phyloP scores from a whole-genome alignment of 2,113 vertebrate species.

The Clupea harengus region DNA sequence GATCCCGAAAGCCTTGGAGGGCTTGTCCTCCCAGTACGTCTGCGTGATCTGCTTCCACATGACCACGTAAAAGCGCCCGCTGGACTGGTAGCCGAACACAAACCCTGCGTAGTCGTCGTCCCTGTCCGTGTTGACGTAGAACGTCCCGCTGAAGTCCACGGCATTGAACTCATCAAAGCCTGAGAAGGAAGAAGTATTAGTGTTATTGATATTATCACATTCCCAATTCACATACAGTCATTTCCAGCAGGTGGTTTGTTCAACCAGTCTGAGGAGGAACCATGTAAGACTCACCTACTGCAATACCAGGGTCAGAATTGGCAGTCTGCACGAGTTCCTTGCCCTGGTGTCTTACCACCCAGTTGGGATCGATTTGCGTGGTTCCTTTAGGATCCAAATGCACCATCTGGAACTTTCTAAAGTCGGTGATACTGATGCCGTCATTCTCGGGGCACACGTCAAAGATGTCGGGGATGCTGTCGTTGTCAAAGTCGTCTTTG shows the following conservation, averaged over 20 bases:
- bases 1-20: conserved; percentile 92
- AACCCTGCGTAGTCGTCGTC: conserved; percentile 97
- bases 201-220: not conserved
- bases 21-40: conserved; percentile 97
- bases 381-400: conserved; percentile 96
- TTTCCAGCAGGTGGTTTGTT: not conserved
- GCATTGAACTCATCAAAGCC: conserved; percentile 94
- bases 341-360: conserved; percentile 97
- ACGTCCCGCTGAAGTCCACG: conserved; percentile 96
- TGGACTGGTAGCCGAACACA: conserved; percentile 97
- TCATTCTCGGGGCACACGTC: conserved; percentile 95
- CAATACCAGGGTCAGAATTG: conserved; percentile 96
- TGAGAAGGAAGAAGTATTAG: conserved; percentile 47
- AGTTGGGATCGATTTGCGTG: conserved; percentile 96
- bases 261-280: not conserved
- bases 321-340: conserved; percentile 97
- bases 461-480: conserved; percentile 87
- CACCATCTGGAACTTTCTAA: conserved; percentile 99
- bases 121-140: conserved; percentile 96
- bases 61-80: conserved; percentile 92
- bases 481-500: conserved; percentile 97
- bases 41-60: conserved; percentile 99
- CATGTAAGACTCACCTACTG: conserved; percentile 78
- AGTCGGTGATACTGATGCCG: conserved; percentile 91
- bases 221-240: not conserved